A percentile compares a stretch with the other conserved stretches of the same genome.
Evolutionary conservation across 2,113 vertebrate species (phyloP).

Genomic region (Eptesicus fuscus): DNA sequence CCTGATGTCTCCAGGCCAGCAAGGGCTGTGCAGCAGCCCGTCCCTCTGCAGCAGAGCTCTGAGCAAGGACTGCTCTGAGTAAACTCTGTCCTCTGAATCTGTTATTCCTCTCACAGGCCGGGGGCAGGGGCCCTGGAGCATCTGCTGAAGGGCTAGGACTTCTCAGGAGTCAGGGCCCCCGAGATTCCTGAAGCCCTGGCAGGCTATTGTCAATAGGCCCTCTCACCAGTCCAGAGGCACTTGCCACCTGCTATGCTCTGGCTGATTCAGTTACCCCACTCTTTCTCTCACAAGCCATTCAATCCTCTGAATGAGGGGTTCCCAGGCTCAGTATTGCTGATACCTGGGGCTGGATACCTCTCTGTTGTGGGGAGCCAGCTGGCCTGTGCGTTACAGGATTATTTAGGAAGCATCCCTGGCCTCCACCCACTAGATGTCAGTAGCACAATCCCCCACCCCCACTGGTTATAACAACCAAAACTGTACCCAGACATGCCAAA

Average conservation of each 20-base stretch:
- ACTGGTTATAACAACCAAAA: not conserved
- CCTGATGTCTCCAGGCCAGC: not conserved
- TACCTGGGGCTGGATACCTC: no score
- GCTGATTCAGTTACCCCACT: not conserved
- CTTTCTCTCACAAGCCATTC: not conserved
- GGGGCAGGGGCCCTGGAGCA: not conserved
- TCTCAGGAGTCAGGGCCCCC: not conserved
- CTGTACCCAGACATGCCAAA: not conserved
- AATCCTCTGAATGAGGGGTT: not conserved
- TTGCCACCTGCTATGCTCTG: not conserved
- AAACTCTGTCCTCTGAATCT: not conserved
- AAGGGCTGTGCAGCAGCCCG: not conserved
- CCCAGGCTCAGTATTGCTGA: not conserved
- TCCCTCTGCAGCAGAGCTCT: not conserved
- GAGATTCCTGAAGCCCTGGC: not conserved
- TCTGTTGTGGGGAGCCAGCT: not conserved
- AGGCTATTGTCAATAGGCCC: not conserved
- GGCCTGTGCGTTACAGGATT: not conserved
- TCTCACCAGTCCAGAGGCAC: not conserved
- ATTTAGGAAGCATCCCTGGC: not conserved
- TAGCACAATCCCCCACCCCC: not conserved
- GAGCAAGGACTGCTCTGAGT: not conserved
- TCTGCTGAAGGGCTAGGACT: not conserved
- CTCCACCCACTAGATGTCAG: conserved; percentile 36
- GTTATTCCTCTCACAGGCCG: not conserved